Conservation (phyloP, 2,113 vertebrate genomes). For the Heptranchias perlo region DNA sequence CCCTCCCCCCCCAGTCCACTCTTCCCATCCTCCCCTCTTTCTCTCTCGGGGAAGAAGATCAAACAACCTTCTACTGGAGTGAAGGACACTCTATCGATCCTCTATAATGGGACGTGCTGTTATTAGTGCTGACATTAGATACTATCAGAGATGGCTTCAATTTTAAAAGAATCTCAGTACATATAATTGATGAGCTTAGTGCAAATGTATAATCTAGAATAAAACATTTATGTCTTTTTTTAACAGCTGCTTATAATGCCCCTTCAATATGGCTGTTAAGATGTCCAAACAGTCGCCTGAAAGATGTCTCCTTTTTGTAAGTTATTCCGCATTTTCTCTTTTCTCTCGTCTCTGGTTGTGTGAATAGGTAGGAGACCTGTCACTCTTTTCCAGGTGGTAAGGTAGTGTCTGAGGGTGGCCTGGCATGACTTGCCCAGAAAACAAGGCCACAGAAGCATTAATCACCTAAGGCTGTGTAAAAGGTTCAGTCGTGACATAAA, state of each 20-base stretch:
- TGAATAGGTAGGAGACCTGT: background rate
- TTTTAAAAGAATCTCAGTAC: background rate
- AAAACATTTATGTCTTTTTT: background rate
- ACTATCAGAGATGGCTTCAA: background rate
- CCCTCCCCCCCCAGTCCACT: background rate
- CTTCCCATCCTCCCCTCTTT: background rate
- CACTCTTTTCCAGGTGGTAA: background rate
- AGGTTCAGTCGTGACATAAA: background rate
- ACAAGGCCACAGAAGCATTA: background rate
- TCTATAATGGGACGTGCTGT: background rate
- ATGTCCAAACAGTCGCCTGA: background rate
- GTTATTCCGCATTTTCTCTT: background rate
- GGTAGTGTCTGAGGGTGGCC: background rate
- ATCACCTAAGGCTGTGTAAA: background rate
- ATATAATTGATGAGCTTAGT: background rate
- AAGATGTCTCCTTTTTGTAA: background rate
- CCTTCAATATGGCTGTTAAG: background rate
- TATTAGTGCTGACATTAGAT: background rate
- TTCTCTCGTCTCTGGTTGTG: background rate
- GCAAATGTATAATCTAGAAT: background rate
- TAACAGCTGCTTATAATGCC: background rate
- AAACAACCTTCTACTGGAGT: background rate
- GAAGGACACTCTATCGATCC: background rate
- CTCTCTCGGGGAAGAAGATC: background rate
- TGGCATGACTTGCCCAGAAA: background rate